A percentile compares a stretch with the other conserved stretches of the same genome.
Evolutionary conservation across 2,888 invertebrate species (phyloP).

Genomic region (Pyralis farinalis): DNA sequence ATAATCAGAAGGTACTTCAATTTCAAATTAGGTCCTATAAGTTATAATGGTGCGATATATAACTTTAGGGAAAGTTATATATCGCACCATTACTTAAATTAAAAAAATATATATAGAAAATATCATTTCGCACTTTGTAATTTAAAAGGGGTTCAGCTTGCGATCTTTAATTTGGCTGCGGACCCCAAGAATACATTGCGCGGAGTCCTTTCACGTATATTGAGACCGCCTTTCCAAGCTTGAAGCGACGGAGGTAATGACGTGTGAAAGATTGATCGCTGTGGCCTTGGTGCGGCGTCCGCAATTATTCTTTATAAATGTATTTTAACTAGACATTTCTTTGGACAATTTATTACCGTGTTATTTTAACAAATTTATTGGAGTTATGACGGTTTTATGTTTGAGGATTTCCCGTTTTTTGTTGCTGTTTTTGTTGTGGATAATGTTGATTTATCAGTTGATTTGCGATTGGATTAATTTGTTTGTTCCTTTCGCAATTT

Average conservation of each 20-base stretch:
- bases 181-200: constrained; percentile 19
- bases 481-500: too few relatives aligned
- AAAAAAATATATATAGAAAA: too few relatives aligned
- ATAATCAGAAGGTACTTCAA: too few relatives aligned
- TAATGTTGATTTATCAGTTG: too few relatives aligned
- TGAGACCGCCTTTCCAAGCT: constrained; percentile 33
- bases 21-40: too few relatives aligned
- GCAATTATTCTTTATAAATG: constrained; percentile 20
- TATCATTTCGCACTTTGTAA: too few relatives aligned
- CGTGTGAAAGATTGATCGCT: constrained; percentile 17
- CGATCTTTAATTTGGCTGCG: background rate
- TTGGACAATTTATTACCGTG: constrained; percentile 10
- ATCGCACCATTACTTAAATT: too few relatives aligned
- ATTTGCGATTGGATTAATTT: too few relatives aligned
- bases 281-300: constrained; percentile 5
- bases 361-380: constrained; percentile 4
- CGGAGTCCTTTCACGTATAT: constrained; percentile 22
- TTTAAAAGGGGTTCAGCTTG: too few relatives aligned
- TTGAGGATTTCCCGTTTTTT: background rate
- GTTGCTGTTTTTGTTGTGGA: background rate
- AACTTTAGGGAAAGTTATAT: too few relatives aligned
- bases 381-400: background rate
- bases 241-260: constrained; percentile 37
- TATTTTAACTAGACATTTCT: constrained; percentile 13
- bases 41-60: too few relatives aligned